Percentiles rank a stretch among this genome's conserved stretches.
Evolutionary conservation across 2,888 invertebrate genomes (phyloP).

Genomic region (Tenthredo livida): DNA sequence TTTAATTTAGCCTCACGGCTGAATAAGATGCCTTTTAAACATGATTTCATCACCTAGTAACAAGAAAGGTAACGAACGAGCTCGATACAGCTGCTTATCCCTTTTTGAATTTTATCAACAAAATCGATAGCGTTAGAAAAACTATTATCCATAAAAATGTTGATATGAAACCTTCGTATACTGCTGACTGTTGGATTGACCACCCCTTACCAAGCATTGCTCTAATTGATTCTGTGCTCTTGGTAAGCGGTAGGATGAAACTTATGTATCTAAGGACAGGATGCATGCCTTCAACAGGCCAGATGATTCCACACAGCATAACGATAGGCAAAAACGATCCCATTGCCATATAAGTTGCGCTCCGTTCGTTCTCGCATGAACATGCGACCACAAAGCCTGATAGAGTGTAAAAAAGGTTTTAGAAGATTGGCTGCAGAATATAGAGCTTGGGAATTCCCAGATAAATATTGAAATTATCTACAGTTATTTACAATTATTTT

Average conservation of each 20-base stretch:
- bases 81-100: conserved; percentile 79
- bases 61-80: neutral
- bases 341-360: conserved; percentile 91
- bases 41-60: conserved; percentile 10
- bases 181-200: conserved; percentile 85
- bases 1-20: neutral
- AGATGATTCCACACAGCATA: conserved; percentile 93
- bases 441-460: too few species aligned
- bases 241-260: conserved; percentile 90
- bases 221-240: conserved; percentile 93
- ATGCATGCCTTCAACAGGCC: conserved; percentile 97
- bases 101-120: conserved; percentile 91
- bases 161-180: conserved; percentile 91
- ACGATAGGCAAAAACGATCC: conserved; percentile 93
- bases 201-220: conserved; percentile 92
- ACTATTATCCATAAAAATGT: conserved; percentile 89
- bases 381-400: conserved; percentile 91
- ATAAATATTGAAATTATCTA: neutral
- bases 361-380: conserved; percentile 89
- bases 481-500: neutral
- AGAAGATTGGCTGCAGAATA: too few species aligned
- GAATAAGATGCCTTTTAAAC: neutral
- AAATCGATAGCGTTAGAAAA: conserved; percentile 86
- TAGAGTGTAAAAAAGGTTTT: conserved; percentile 20
- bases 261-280: conserved; percentile 85